Evolutionary conservation across 2,888 invertebrate species (phyloP).

Genomic region (Onchidella celtica): DNA sequence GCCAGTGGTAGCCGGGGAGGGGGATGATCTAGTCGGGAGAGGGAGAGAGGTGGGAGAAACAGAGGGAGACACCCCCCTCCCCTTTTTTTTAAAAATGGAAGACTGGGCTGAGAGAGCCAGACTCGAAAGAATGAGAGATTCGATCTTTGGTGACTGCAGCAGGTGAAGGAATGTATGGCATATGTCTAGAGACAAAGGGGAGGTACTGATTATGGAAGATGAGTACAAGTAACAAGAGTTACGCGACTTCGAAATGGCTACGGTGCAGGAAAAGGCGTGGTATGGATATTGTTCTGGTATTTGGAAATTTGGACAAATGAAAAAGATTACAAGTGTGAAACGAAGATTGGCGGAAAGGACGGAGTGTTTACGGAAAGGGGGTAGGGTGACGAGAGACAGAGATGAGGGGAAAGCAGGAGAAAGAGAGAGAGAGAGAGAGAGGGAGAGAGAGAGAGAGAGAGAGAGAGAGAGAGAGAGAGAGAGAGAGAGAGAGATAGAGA

Average conservation of each 20-base stretch:
- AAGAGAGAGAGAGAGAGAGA: slow-evolving; percentile 17
- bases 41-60: no score
- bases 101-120: no score
- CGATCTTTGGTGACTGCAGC: no score
- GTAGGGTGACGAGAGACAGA: neutral
- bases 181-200: no score
- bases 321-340: neutral
- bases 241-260: no score
- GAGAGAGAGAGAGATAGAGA: no score
- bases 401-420: neutral
- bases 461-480: neutral
- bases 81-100: no score
- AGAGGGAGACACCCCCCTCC: no score
- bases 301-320: no score
- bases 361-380: neutral
- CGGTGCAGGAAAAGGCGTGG: neutral
- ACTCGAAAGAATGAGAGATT: no score
- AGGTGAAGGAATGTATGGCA: no score
- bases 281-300: slow-evolving; percentile 9
- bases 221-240: no score
- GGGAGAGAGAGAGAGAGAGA: slow-evolving; percentile 10
- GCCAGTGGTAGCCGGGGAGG: neutral
- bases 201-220: neutral
- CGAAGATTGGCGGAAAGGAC: neutral
- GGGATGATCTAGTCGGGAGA: neutral